Percentiles rank a stretch among this genome's conserved stretches.
These are phyloP conservation scores for Aplodontia rufa DNA, from an alignment of 2,113 vertebrate species.

Conservation along the genomic window DNA sequence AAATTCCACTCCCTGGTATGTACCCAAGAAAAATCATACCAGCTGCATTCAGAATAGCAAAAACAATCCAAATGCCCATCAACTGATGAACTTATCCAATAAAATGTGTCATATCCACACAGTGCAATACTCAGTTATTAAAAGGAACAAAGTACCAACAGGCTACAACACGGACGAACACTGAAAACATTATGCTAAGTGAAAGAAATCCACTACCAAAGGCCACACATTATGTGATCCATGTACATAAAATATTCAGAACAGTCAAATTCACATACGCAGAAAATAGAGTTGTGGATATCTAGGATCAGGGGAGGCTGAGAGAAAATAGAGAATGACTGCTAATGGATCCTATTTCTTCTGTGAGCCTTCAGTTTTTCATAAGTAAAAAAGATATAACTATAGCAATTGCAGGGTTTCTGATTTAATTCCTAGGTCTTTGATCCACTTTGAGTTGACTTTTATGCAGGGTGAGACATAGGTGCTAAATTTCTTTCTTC, in stretches of 20 bases:
- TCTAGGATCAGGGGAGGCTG: neutral
- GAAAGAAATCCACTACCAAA: constrained; percentile 10
- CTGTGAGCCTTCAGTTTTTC: neutral
- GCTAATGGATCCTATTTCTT: neutral
- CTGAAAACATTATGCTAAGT: constrained; percentile 7
- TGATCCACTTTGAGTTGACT: too few relatives aligned
- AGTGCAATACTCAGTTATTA: neutral
- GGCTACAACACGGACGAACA: too few relatives aligned
- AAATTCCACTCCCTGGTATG: neutral
- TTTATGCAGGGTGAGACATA: too few relatives aligned
- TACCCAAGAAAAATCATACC: neutral
- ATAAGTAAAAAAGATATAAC: neutral
- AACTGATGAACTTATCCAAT: neutral
- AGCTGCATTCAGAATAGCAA: neutral
- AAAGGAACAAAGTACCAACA: neutral
- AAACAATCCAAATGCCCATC: neutral
- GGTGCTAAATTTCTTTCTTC: too few relatives aligned
- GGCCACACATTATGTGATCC: neutral
- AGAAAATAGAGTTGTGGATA: too few relatives aligned
- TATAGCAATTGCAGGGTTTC: neutral
- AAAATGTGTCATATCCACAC: neutral
- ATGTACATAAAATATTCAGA: neutral
- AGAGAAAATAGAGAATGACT: neutral
- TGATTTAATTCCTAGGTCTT: too few relatives aligned
- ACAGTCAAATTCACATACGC: neutral